Evolutionary conservation across 2,888 invertebrate species (phyloP), one percentile per base, ranked within the genome.

Genomic region (Watsonalla binaria): DNA sequence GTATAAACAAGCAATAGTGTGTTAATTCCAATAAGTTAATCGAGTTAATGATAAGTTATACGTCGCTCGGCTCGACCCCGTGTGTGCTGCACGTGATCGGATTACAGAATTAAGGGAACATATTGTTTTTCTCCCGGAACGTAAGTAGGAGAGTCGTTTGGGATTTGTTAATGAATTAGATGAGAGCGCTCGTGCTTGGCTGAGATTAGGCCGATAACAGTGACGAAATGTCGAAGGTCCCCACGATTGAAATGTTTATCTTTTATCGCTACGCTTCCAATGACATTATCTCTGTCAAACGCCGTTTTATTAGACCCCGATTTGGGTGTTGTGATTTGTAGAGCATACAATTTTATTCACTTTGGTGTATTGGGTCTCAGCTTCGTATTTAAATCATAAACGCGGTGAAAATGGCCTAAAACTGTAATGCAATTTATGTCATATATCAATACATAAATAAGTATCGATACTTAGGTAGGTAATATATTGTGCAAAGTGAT

Each of bases 51-150:
- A 84, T 83, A 79, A 81, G 74, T 83, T 82, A 77, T 84, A 86
- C 82, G 84, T 77, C 66, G 24, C 24, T 24, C 24, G 70, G 62
- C 65, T 68, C 70, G 68, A 70, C 63, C 72, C 74, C 73, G 79
- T 78, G 81, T 80, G 76, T 73, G 70, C 61, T 67, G 72, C 83
- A 78, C 86, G 84, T 87, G 86, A 87, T 83, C 76, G 85, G 84
- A 87, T 86, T 86, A 82, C 82, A 63, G 77, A 78, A 73, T 70
- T 65, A 65, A 78, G 75, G 82, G 82, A 82, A 82, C 74, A 78
- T 78, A 75, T 79, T 81, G 73, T 84, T 83, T 82, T 82, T 72
- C 68, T 71, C 69, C 80, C 71, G 86, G 86, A 86, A 86, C 71
- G 86, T 86, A 86, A 86, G 88, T 86, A 76, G 75, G 72, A 55